These are phyloP conservation scores for Heloderma charlesbogerti DNA, from an alignment of 2,113 vertebrate species.

Conservation along the genomic window DNA sequence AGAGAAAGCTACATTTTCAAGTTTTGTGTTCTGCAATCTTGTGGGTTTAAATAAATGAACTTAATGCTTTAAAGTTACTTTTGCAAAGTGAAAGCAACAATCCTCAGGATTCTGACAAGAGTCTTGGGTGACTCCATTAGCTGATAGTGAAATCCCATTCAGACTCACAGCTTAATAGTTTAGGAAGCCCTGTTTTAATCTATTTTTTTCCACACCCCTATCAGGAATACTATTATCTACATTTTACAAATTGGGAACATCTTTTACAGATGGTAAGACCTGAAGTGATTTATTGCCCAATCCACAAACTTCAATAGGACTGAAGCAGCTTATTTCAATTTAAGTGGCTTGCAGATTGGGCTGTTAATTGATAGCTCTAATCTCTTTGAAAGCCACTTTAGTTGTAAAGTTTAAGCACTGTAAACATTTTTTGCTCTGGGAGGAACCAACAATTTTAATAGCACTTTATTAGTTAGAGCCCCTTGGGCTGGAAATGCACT, in stretches of 20 bases:
- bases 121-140: neutral
- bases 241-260: conserved; percentile 19
- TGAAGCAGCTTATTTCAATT: conserved; percentile 24
- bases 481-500: neutral
- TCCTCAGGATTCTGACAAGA: neutral
- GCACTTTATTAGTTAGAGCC: neutral
- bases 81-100: neutral
- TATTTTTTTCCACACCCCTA: neutral
- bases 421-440: neutral
- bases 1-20: neutral
- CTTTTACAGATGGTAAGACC: neutral
- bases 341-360: neutral
- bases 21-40: neutral
- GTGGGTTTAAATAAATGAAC: neutral
- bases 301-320: conserved; percentile 3
- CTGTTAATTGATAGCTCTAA: conserved; percentile 8
- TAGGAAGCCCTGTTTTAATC: neutral
- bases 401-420: neutral
- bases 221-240: neutral
- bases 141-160: neutral
- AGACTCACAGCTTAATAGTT: neutral
- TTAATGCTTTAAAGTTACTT: neutral
- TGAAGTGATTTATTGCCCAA: neutral
- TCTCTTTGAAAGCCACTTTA: conserved; percentile 1
- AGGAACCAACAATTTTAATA: neutral